phyloP scores from a whole-genome alignment of 2,797 vertebrate genomes.

The Catostomus latipinnis region DNA sequence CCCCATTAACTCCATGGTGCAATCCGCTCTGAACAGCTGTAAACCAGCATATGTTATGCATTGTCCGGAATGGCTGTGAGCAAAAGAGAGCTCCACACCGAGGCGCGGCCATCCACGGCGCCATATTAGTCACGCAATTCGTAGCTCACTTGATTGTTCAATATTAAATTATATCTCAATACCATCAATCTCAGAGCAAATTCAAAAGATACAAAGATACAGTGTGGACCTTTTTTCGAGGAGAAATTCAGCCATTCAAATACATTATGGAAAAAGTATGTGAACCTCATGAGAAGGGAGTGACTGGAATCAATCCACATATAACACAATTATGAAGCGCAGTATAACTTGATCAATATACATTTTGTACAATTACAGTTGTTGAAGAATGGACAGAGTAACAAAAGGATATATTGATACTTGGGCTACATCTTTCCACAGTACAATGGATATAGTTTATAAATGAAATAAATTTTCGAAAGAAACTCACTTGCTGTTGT shows the following conservation, averaged over 20 bases:
- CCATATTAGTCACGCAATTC: too few relatives aligned
- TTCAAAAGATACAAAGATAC: not conserved
- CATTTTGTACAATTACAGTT: not conserved
- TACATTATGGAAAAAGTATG: too few relatives aligned
- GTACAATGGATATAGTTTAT: conserved; percentile 2
- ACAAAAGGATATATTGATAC: too few relatives aligned
- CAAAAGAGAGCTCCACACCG: too few relatives aligned
- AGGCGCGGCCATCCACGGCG: too few relatives aligned
- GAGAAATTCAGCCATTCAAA: too few relatives aligned
- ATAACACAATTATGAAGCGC: not conserved
- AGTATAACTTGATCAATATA: too few relatives aligned
- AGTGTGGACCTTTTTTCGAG: not conserved
- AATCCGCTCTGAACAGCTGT: too few relatives aligned
- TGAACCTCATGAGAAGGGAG: too few relatives aligned
- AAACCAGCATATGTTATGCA: too few relatives aligned
- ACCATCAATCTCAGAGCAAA: not conserved
- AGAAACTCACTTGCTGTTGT: conserved; percentile 13
- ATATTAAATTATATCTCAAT: not conserved
- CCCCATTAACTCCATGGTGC: too few relatives aligned
- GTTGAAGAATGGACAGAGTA: not conserved
- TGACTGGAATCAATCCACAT: not conserved
- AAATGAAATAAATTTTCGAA: conserved; percentile 10
- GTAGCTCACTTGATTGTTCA: not conserved
- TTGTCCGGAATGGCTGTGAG: too few relatives aligned
- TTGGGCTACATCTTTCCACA: not conserved